Percentiles rank a stretch among this genome's conserved stretches.
Evolutionary conservation across 2,888 invertebrate species (phyloP).

Genomic region (Melanargia galathea): DNA sequence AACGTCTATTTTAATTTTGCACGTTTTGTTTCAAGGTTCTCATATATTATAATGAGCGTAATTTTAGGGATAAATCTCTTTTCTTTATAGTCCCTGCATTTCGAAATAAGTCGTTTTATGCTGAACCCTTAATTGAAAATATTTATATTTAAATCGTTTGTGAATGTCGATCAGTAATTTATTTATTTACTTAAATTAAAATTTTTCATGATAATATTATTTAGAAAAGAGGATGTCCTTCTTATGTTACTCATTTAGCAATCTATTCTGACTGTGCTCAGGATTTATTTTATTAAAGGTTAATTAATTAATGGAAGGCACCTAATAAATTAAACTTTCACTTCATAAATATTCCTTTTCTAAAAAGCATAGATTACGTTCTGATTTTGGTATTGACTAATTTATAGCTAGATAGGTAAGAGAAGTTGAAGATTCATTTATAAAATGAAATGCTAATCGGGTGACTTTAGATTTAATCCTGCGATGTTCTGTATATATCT

Average conservation of each 20-base stretch:
- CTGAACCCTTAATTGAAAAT: too few species aligned
- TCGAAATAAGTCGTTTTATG: too few species aligned
- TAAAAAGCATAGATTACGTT: neutral
- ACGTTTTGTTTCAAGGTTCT: constrained; percentile 11
- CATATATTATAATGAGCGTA: constrained; percentile 4
- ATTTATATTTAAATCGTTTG: too few species aligned
- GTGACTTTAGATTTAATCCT: constrained; percentile 69
- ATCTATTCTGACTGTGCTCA: neutral
- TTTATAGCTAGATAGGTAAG: constrained; percentile 9
- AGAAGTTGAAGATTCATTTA: constrained; percentile 67
- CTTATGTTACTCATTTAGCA: too few species aligned
- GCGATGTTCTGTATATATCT: constrained; percentile 29
- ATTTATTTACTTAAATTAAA: too few species aligned
- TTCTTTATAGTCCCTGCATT: neutral
- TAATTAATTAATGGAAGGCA: neutral
- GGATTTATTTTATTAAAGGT: neutral
- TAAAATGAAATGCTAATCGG: constrained; percentile 77
- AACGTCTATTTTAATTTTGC: constrained; percentile 32
- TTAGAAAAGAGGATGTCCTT: neutral
- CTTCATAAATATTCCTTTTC: neutral
- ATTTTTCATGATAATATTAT: too few species aligned
- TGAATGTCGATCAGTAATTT: too few species aligned
- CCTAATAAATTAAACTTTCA: neutral
- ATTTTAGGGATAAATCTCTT: neutral
- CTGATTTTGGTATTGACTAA: neutral